Conservation (phyloP, 2,888 invertebrate genomes). For the Eremobia ochroleuca region DNA sequence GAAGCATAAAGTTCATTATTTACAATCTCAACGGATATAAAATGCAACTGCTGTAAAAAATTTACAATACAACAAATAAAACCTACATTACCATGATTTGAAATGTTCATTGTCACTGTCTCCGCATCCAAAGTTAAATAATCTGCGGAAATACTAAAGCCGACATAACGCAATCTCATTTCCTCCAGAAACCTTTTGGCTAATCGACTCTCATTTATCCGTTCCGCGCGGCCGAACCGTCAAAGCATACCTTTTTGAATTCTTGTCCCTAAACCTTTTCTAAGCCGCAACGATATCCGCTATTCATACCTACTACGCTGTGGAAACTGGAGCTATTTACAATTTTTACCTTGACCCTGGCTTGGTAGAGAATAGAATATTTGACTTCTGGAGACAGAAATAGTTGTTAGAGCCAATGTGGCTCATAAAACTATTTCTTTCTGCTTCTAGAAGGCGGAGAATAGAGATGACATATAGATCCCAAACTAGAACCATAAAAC, state of each 20-base stretch:
- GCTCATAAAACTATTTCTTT: neutral
- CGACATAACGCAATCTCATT: conserved; percentile 45
- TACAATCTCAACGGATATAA: neutral
- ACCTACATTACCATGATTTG: neutral
- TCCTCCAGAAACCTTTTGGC: conserved; percentile 49
- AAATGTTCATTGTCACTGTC: neutral
- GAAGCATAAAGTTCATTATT: conserved; percentile 31
- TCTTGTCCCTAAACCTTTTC: conserved; percentile 51
- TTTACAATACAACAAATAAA: neutral
- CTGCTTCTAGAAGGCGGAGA: neutral
- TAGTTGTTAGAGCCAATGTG: conserved; percentile 8
- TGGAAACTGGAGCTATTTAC: conserved; percentile 31
- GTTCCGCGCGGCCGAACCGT: conserved; percentile 46
- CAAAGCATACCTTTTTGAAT: conserved; percentile 62
- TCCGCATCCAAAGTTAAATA: conserved; percentile 9
- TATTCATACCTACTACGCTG: conserved; percentile 40
- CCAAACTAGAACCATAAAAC: too few relatives aligned
- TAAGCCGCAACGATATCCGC: conserved; percentile 50
- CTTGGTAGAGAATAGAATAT: neutral
- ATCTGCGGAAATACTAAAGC: conserved; percentile 32
- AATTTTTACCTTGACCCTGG: conserved; percentile 40
- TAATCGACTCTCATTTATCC: conserved; percentile 60
- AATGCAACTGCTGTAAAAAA: conserved; percentile 10
- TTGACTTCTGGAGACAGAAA: conserved; percentile 1
- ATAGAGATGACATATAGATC: too few relatives aligned